Base-by-base conservation (phyloP, 1,140 invertebrate genomes). In the Stegodyphus mimosarum region DNA sequence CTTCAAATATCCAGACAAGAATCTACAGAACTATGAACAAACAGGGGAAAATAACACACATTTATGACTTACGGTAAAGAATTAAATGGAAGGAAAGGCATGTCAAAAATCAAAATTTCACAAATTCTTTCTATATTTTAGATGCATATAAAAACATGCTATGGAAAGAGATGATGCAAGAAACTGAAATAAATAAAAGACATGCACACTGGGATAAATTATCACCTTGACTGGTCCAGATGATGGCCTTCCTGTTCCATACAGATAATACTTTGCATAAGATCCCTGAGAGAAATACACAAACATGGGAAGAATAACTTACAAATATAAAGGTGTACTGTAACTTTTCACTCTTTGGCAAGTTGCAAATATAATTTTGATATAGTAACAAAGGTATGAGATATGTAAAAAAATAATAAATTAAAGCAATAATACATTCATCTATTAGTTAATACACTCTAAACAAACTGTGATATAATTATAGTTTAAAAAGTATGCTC, bases 211-310 rank as follows among this genome's bases (percentile, higher is more conserved):
- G 83, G 83, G 71, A 74, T n/a, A 64, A 70, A 6, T 73, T 17
- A 74, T 87, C 86, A 87, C 86, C 86, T 87, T 87, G 75, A 78
- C 72, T 64, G 53, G 66, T 81, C 86, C 87, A 17, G 87, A 52
- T 15, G 80, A 50, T 64, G 87, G 77, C 78, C 84, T 87, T 79
- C 81, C 86, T 69, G 78, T 86, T 80, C 87, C 87, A 69, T 88
- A 88, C 60, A 88, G 87, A 88, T 88, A 88, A 81, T 88, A 86
- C 86, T 88, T 88, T 80, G 87, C 87, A 81, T 88, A 88, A 55
- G 86, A 87, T 51, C 87, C 87, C 87, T 88, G 86, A 53, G 70
- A 73, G 60, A 79, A 64, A 79, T 64, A 85, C 60, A 81, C 63
- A 85, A 87, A 87, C 51, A 87, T 75, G 55, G 72, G 64, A 80